Evolutionary conservation across 2,113 vertebrate genomes (phyloP).

Genomic region (Atlantisia rogersi): DNA sequence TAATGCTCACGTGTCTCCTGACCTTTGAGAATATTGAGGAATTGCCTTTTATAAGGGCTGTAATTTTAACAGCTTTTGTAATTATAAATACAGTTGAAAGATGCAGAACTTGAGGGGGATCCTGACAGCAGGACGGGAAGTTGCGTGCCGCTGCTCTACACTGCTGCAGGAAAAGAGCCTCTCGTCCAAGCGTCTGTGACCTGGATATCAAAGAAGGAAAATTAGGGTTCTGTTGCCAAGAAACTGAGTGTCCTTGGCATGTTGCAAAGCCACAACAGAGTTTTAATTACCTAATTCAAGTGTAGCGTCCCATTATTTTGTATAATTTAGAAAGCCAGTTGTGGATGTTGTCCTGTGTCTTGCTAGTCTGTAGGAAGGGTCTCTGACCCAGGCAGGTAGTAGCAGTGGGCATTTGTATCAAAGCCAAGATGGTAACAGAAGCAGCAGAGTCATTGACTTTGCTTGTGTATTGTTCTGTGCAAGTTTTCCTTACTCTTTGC

Average conservation of each 20-base stretch:
- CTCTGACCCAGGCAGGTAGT: background rate
- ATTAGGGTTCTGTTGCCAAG: slow-evolving; percentile 48
- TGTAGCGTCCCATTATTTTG: background rate
- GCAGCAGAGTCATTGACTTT: background rate
- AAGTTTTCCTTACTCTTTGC: background rate
- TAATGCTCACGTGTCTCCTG: background rate
- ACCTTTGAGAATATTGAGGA: background rate
- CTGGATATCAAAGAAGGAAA: slow-evolving; percentile 59
- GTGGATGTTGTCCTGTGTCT: background rate
- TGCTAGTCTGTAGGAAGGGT: background rate
- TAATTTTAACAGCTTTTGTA: background rate
- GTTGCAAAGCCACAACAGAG: slow-evolving; percentile 21
- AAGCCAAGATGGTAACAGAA: background rate
- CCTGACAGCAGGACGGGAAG: background rate
- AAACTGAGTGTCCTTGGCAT: slow-evolving; percentile 62
- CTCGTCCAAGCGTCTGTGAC: slow-evolving; percentile 31
- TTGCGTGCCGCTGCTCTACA: background rate
- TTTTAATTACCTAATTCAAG: slow-evolving; percentile 59
- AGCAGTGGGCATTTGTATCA: rapidly evolving
- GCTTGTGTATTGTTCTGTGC: background rate
- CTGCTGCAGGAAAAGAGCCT: slow-evolving; percentile 25
- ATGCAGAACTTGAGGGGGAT: background rate
- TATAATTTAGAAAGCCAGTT: background rate
- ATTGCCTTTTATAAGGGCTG: background rate
- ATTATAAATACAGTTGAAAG: background rate